phyloP scores from a whole-genome alignment of 1,140 invertebrate species.

The Cyclargus thomasi region DNA sequence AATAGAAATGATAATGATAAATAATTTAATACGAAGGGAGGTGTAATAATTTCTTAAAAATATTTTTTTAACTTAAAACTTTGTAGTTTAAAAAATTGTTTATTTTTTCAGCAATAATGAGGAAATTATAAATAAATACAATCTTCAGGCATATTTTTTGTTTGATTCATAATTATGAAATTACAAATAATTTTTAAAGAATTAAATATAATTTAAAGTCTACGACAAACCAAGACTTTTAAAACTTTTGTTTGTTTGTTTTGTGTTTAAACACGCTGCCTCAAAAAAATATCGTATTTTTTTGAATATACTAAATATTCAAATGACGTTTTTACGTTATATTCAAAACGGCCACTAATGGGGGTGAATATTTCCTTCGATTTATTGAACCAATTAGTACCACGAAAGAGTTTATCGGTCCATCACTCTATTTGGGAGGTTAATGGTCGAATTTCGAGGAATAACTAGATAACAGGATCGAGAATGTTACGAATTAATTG shows the following conservation, averaged over 20 bases:
- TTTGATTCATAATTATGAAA: too few species aligned
- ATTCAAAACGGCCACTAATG: constrained; percentile 17
- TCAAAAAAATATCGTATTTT: neutral
- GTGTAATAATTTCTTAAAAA: constrained; percentile 32
- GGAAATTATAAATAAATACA: too few species aligned
- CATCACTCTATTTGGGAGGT: constrained; percentile 71
- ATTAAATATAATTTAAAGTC: too few species aligned
- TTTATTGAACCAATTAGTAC: constrained; percentile 74
- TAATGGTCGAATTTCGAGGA: constrained; percentile 67
- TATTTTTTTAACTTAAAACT: too few species aligned
- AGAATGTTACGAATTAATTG: constrained; percentile 73
- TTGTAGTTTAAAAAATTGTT: too few species aligned
- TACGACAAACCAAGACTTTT: too few species aligned
- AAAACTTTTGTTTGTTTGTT: too few species aligned
- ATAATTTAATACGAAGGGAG: constrained; percentile 71
- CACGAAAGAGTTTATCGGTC: constrained; percentile 63
- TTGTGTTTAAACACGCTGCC: too few species aligned
- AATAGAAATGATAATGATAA: constrained; percentile 65
- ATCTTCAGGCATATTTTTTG: too few species aligned
- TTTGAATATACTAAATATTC: constrained; percentile 1
- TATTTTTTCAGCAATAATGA: too few species aligned
- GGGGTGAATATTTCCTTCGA: constrained; percentile 34
- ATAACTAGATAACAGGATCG: constrained; percentile 54
- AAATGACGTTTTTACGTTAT: constrained; percentile 6
- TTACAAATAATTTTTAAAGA: too few species aligned